Conservation (phyloP, 2,888 invertebrate species). For the Ophion obscuratus region DNA sequence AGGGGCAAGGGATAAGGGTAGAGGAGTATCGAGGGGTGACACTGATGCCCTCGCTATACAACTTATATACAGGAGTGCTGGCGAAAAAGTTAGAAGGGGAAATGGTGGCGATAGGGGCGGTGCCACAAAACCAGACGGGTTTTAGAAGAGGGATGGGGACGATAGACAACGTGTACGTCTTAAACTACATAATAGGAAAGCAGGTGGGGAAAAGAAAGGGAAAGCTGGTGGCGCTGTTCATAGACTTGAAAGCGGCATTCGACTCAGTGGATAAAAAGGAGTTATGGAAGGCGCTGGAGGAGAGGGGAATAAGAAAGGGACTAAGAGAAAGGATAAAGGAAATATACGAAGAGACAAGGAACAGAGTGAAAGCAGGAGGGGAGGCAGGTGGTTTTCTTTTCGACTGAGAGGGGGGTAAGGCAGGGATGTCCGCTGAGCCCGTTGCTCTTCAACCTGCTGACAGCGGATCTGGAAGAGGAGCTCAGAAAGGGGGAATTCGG, state of each 20-base stretch:
- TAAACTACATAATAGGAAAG: slow-evolving; percentile 22
- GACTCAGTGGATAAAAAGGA: slow-evolving; percentile 30
- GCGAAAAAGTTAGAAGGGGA: not conserved
- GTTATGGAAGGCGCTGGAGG: slow-evolving; percentile 5
- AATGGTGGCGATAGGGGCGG: not conserved
- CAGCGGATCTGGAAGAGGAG: too few relatives aligned
- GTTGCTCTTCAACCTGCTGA: too few relatives aligned
- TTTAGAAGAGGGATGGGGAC: slow-evolving; percentile 30
- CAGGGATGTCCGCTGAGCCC: slow-evolving; percentile 64
- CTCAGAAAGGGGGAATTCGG: not conserved
- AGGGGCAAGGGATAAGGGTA: not conserved
- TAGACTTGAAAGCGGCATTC: slow-evolving; percentile 35
- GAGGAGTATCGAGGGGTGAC: slow-evolving; percentile 55
- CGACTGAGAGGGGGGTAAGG: slow-evolving; percentile 55
- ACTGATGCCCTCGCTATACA: slow-evolving; percentile 42
- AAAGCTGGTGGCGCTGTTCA: slow-evolving; percentile 9
- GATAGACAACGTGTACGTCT: slow-evolving; percentile 13
- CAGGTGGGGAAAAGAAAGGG: not conserved
- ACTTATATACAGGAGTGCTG: slow-evolving; percentile 27
- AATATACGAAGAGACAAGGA: slow-evolving; percentile 13
- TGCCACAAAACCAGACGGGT: slow-evolving; percentile 9
- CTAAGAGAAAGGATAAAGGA: slow-evolving; percentile 13
- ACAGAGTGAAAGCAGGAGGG: not conserved
- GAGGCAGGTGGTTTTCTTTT: slow-evolving; percentile 49
- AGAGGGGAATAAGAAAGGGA: slow-evolving; percentile 7